phyloP scores from a whole-genome alignment of 2,797 vertebrate genomes.

The Lateolabrax maculatus region DNA sequence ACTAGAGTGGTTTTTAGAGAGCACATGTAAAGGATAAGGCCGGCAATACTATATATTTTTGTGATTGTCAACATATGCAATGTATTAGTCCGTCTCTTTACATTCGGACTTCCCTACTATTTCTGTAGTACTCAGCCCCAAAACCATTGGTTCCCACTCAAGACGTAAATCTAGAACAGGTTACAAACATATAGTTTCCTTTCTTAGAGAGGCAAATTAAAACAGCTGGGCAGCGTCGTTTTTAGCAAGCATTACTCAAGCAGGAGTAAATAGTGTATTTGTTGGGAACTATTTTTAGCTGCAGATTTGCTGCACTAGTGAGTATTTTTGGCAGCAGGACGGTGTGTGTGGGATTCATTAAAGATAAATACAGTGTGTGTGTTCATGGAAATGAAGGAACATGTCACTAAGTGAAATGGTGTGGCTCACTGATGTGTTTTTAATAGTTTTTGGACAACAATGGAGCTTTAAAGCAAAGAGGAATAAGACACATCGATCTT shows the following conservation, averaged over 20 bases:
- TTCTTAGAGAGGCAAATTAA: background rate
- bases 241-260: background rate
- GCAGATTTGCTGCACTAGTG: background rate
- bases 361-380: slow-evolving; percentile 2
- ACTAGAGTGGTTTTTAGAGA: too few species aligned
- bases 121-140: background rate
- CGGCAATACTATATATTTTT: background rate
- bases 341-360: background rate
- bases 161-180: background rate
- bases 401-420: background rate
- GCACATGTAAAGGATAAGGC: background rate
- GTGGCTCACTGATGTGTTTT: background rate
- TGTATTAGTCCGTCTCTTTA: background rate
- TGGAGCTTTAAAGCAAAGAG: background rate
- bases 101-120: background rate
- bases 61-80: background rate
- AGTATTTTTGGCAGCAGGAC: slow-evolving; percentile 1
- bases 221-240: background rate
- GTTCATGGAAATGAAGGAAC: slow-evolving; percentile 16
- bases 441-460: slow-evolving; percentile 15
- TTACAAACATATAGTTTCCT: too few species aligned
- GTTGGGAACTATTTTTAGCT: background rate
- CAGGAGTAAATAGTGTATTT: background rate
- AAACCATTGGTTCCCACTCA: background rate
- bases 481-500: background rate